Percentiles rank a stretch among this genome's conserved stretches.
phyloP scores from a whole-genome alignment of 2,888 invertebrate genomes.

The Rhabditoides inermis region DNA sequence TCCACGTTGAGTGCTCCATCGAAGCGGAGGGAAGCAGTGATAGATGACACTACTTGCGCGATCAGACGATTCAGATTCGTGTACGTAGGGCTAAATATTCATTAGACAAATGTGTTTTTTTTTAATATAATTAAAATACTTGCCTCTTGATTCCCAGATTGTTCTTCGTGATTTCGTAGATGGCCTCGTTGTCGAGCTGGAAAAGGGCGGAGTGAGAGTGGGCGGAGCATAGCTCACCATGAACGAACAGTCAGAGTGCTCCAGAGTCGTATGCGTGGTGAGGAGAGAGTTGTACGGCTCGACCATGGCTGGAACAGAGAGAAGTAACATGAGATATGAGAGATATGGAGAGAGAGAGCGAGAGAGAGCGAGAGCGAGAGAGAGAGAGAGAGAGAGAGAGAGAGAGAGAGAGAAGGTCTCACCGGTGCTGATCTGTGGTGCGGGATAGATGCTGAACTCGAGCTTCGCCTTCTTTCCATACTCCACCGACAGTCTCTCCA shows the following conservation, averaged over 20 bases:
- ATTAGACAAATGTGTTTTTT: not conserved
- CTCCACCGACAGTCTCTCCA: constrained; percentile 75
- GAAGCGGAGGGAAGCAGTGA: constrained; percentile 63
- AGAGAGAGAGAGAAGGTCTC: not conserved
- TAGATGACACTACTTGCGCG: constrained; percentile 76
- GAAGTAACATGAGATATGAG: not conserved
- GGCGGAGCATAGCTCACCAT: too few relatives aligned
- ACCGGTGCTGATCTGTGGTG: constrained; percentile 62
- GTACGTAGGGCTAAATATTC: constrained; percentile 65
- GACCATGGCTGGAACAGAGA: constrained; percentile 74
- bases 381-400: too few relatives aligned
- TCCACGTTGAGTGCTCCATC: constrained; percentile 59
- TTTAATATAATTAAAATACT: not conserved
- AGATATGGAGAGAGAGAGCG: too few relatives aligned
- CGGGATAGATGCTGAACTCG: constrained; percentile 80
- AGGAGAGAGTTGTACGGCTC: constrained; percentile 91
- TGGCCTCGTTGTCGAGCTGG: constrained; percentile 60
- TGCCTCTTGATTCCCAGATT: constrained; percentile 60
- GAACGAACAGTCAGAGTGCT: constrained; percentile 90
- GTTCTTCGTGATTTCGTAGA: constrained; percentile 79
- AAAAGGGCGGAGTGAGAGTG: too few relatives aligned
- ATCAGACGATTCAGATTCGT: constrained; percentile 84
- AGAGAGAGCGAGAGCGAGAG: too few relatives aligned
- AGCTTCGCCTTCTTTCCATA: constrained; percentile 79
- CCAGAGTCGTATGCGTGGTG: constrained; percentile 83